Conservation (phyloP, 2,113 vertebrate species). For the Odocoileus virginianus region DNA sequence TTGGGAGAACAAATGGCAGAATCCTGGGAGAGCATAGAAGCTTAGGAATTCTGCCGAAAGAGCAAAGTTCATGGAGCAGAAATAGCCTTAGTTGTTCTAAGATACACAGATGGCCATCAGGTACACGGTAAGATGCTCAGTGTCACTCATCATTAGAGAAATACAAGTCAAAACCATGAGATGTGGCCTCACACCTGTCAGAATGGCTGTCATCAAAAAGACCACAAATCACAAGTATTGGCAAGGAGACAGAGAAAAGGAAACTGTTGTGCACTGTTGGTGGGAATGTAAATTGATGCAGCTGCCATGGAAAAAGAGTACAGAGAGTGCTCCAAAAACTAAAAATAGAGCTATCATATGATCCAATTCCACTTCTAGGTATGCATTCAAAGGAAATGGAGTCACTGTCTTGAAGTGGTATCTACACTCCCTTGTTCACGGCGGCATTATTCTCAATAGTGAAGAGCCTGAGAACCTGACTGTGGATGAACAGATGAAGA, state of each 20-base stretch:
- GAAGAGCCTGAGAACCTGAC: neutral
- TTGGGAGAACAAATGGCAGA: neutral
- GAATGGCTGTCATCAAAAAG: neutral
- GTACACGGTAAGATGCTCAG: neutral
- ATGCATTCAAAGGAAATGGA: neutral
- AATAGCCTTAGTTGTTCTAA: neutral
- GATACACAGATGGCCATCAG: neutral
- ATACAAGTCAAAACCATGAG: too few species aligned
- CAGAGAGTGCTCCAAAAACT: neutral
- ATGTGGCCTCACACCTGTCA: neutral
- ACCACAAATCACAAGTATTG: neutral
- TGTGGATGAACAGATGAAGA: neutral
- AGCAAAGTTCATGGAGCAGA: neutral
- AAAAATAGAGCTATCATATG: too few species aligned
- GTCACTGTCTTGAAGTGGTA: neutral
- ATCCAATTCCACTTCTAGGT: neutral
- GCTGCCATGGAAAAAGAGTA: neutral
- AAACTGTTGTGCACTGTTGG: neutral
- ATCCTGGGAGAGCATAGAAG: neutral
- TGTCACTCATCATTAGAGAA: too few species aligned
- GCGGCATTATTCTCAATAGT: neutral
- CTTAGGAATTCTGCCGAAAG: neutral
- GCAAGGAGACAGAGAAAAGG: neutral
- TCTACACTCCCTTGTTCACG: neutral
- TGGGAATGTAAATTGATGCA: neutral